Evolutionary conservation across 2,797 vertebrate species (phyloP).

Genomic region (Sebastes umbrosus): DNA sequence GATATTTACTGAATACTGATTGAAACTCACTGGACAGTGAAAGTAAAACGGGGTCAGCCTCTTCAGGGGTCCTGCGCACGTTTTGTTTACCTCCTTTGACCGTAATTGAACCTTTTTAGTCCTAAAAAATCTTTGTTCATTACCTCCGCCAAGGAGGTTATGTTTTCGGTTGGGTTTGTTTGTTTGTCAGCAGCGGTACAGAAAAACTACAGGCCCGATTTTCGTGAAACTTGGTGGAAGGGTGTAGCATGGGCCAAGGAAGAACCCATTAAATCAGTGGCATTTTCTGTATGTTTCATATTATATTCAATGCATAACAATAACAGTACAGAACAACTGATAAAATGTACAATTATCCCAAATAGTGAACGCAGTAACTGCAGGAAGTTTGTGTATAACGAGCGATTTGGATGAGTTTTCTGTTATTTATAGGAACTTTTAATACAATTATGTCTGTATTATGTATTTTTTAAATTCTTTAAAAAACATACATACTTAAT

Average conservation of each 20-base stretch:
- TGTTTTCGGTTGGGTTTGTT: neutral
- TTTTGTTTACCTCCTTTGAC: neutral
- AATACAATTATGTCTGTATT: too few relatives aligned
- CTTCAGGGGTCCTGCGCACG: neutral
- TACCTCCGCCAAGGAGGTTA: neutral
- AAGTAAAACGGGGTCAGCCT: neutral
- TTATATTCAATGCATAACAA: too few relatives aligned
- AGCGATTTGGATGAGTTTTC: too few relatives aligned
- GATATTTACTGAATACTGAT: conserved; percentile 22
- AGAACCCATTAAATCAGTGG: neutral
- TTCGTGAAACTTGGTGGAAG: neutral
- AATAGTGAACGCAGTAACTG: too few relatives aligned
- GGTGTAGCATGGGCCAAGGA: neutral
- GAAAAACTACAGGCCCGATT: neutral
- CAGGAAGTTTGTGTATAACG: too few relatives aligned
- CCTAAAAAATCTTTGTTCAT: neutral
- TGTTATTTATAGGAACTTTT: too few relatives aligned
- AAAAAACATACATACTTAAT: too few relatives aligned
- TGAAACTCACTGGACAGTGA: conserved; percentile 27
- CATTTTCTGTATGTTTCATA: too few relatives aligned
- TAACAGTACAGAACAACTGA: too few relatives aligned
- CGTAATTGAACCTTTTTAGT: neutral
- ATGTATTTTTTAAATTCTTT: too few relatives aligned
- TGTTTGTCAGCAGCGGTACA: neutral
- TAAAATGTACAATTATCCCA: too few relatives aligned